These are phyloP conservation scores for Hypsopygia costalis DNA, from an alignment of 2,888 invertebrate genomes.

Conservation along the genomic window DNA sequence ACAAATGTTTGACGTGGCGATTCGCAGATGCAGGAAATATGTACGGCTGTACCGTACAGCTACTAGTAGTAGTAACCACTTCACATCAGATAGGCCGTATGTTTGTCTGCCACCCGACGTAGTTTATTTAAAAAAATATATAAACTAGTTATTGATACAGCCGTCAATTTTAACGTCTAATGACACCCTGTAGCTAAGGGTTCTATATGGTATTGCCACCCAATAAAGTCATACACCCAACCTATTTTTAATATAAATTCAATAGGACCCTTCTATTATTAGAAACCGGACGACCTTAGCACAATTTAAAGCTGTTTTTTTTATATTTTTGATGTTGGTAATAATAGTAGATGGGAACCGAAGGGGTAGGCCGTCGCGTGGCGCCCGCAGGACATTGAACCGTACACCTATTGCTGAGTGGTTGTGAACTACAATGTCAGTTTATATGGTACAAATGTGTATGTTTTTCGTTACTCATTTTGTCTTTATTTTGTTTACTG, in stretches of 20 bases:
- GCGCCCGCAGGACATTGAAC: constrained; percentile 61
- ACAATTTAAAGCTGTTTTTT: constrained; percentile 49
- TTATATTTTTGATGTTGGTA: constrained; percentile 40
- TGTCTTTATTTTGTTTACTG: too few relatives aligned
- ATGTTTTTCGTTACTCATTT: too few relatives aligned
- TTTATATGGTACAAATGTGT: too few relatives aligned
- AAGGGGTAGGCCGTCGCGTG: constrained; percentile 56
- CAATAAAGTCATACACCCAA: constrained; percentile 34
- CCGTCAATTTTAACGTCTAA: background rate
- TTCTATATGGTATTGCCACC: constrained; percentile 36
- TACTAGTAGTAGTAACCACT: too few relatives aligned
- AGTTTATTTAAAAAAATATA: too few relatives aligned
- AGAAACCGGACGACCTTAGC: constrained; percentile 58
- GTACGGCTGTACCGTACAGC: too few relatives aligned
- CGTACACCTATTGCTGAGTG: constrained; percentile 20
- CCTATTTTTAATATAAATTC: constrained; percentile 30
- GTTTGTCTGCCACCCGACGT: too few relatives aligned
- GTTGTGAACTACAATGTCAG: too few relatives aligned
- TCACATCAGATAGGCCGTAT: too few relatives aligned
- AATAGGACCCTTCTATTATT: constrained; percentile 33
- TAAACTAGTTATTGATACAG: background rate
- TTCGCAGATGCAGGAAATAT: too few relatives aligned
- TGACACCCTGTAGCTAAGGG: constrained; percentile 5
- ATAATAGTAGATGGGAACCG: constrained; percentile 44
- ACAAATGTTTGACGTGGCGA: too few relatives aligned